Base-by-base conservation (phyloP, 2,888 invertebrate species). In the Acrobasis repandana region DNA sequence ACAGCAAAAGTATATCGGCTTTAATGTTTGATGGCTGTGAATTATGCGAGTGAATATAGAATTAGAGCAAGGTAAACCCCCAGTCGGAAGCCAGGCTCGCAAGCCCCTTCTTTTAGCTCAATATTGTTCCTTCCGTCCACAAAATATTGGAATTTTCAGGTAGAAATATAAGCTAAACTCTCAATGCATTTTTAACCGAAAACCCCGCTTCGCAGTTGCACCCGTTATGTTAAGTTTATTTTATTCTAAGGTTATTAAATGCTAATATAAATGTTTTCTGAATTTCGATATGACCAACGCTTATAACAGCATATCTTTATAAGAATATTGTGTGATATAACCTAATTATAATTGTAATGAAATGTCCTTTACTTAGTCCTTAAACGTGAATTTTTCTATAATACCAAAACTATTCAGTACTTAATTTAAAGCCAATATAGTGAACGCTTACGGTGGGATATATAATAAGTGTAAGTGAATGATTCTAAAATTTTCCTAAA, bases 301-400 rank as follows among this genome's bases (percentile, higher is more conserved):
- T 92, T 90, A 79, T 74, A 82, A 84, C 86, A 85, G 90, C 91
- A 91, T 91, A 91, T 91, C 90, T 88, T 82, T 86, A 67, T 87
- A 91, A 91, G 91, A 85, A 86, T 84, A 88, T 80, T 85, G 90
- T 92, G 91, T 91, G 91, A 91, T 92, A 90, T 88, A 88, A 84
- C 87, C 87, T 90, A 88, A 88, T 83, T 88, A 79, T 89, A 86
- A 85, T 81, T 78, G 60, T 69, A 77, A 83, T 79, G 73, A 81
- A 77, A 80, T 84, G 85, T 88, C 86, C 86, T 87, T 83, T 74
- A 80, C 79, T 75, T 86, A 86, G 85, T 82, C 80, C 85, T 87
- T 79, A 85, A 79, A 73, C 78, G 81, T 72, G 76, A 80, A 76
- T 69, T 69, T 72, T 73, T 79, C 72, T 71, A 72, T 77, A 75